Evolutionary conservation across 2,113 vertebrate species (phyloP), one percentile per base, ranked within the genome.

Genomic region (Neolamprologus devosi): DNA sequence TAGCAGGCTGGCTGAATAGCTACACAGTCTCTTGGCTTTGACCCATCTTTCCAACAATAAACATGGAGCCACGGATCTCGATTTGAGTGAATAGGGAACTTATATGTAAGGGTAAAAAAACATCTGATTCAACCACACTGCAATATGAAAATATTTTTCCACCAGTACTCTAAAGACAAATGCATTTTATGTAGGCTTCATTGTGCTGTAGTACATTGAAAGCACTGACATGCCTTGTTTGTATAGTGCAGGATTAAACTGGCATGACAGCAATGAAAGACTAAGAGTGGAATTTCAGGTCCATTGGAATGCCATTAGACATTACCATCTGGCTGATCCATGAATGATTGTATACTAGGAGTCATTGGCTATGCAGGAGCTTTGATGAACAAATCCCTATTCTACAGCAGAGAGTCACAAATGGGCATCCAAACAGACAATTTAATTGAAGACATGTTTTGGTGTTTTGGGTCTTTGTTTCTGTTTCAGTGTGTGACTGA

Each of bases 251-350:
- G 91, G 91, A 92, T 92, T 92, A 92, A 90, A 85, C 81, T 87
- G 86, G 80, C 58, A 86, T 87, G 90, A 91, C 86, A 89, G 84
- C 78, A 94, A 78, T 84, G 86, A 88, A 90, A 87, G 88, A 81
- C 81, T 70, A 84, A 65, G 78, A 82, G 70, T 88, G 83, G 81
- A 90, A 88, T 91, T 88, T 88, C 80, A 86, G 86, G 75, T 91
- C 91, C 87, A 85, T 79, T 83, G 92, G 92, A 90, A 93, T 90
- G 85, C 60, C 90, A 87, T 93, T 83, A 86, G 81, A 81, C 82
- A 88, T 93, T 92, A 90, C 90, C 89, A 92, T 94, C 91, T 95
- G 86, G 11, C 80, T 89, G 85, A 93, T 90, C 90, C 88, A 87
- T 75, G 79, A 40, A 85, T 83, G 53, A 26, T 45, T 80, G 12